Percentiles rank a stretch among this genome's conserved stretches.
Evolutionary conservation across 2,113 vertebrate genomes (phyloP).

Genomic region (Typhlomys cinereus): DNA sequence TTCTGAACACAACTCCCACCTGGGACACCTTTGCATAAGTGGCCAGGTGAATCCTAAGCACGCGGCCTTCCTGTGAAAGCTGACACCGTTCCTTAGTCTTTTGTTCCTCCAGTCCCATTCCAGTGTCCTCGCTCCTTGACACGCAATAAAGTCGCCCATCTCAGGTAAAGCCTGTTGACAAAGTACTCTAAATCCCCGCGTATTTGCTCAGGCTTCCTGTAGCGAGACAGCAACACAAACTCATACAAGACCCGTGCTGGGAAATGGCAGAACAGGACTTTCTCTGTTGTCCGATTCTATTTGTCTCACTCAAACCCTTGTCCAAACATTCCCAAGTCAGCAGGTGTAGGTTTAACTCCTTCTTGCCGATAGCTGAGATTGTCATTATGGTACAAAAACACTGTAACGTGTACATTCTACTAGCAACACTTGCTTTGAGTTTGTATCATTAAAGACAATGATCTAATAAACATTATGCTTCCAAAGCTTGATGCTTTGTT

Average conservation of each 20-base stretch:
- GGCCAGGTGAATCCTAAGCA: too few relatives aligned
- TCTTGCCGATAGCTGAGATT: neutral
- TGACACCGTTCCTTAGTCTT: neutral
- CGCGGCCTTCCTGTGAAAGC: neutral
- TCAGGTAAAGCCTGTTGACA: slow-evolving; percentile 44
- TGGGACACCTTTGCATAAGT: neutral
- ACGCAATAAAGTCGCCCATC: neutral
- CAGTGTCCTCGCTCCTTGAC: neutral
- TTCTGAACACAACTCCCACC: neutral
- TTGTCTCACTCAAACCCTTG: slow-evolving; percentile 16
- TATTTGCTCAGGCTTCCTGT: slow-evolving; percentile 21
- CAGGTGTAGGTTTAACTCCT: neutral
- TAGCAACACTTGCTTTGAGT: neutral
- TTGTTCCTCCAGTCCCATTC: neutral
- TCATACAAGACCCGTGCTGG: neutral
- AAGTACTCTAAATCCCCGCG: slow-evolving; percentile 11
- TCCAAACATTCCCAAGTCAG: neutral
- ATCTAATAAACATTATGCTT: neutral
- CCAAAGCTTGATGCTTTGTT: neutral
- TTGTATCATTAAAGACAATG: slow-evolving; percentile 9
- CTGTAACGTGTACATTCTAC: neutral
- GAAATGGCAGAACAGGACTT: slow-evolving; percentile 15
- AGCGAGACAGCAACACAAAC: neutral
- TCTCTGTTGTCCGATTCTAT: neutral
- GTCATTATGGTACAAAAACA: neutral